Evolutionary conservation across 2,797 vertebrate species (phyloP).

Genomic region (Alectoris magna): DNA sequence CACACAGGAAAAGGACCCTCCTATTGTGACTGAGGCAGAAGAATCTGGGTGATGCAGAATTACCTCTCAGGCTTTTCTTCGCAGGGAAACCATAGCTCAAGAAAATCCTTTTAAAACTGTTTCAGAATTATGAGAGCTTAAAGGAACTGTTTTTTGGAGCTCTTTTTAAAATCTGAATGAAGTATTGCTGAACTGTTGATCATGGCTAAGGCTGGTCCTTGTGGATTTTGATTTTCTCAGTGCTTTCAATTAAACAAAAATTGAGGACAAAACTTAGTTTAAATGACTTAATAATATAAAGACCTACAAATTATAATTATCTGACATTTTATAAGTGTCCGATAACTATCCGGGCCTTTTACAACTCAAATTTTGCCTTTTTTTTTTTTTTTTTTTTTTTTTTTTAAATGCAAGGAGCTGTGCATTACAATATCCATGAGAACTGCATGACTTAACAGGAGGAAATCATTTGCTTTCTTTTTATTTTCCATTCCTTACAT

Average conservation of each 20-base stretch:
- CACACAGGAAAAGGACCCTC: background rate
- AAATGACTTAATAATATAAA: background rate
- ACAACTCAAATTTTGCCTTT: background rate
- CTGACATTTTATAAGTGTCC: background rate
- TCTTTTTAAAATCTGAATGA: background rate
- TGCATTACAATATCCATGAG: background rate
- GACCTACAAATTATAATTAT: background rate
- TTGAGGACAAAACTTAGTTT: background rate
- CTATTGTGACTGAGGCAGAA: background rate
- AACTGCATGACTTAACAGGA: background rate
- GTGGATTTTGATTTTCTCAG: background rate
- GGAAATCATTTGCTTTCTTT: background rate
- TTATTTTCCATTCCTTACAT: background rate
- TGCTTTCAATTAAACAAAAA: background rate
- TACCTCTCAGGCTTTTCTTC: background rate
- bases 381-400: background rate
- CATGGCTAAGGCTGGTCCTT: background rate
- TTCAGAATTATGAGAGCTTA: background rate
- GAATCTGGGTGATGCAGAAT: rapidly evolving
- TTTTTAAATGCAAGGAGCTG: background rate
- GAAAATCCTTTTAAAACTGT: background rate
- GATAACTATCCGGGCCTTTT: background rate
- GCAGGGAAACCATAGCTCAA: background rate
- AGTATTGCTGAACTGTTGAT: background rate
- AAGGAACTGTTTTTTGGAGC: background rate